These are phyloP conservation scores for Lamellibrachia columna DNA, from an alignment of 2,888 invertebrate genomes.

Conservation along the genomic window DNA sequence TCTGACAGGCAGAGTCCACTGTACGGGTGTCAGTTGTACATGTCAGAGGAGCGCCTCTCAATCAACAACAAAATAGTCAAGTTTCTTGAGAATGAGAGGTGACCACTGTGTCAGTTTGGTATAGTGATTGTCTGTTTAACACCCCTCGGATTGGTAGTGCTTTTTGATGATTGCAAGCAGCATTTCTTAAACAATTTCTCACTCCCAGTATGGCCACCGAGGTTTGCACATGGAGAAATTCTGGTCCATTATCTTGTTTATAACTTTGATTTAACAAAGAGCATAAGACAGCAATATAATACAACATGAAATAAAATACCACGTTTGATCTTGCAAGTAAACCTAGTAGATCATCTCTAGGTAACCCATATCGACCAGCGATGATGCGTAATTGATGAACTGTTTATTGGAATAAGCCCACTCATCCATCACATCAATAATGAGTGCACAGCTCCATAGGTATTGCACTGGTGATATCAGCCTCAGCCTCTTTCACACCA, in stretches of 20 bases:
- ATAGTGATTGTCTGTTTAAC: too few relatives aligned
- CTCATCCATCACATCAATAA: background rate
- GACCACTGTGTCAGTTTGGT: too few relatives aligned
- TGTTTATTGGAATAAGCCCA: slow-evolving; percentile 9
- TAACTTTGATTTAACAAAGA: background rate
- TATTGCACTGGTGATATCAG: background rate
- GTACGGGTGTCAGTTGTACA: too few relatives aligned
- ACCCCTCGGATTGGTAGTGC: too few relatives aligned
- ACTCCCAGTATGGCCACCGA: too few relatives aligned
- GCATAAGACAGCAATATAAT: background rate
- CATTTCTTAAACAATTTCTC: too few relatives aligned
- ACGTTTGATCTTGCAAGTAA: background rate
- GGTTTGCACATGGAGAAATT: background rate
- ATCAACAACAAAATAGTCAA: too few relatives aligned
- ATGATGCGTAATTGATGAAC: background rate
- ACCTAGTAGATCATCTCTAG: background rate
- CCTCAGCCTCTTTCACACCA: background rate
- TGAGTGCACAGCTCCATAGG: background rate
- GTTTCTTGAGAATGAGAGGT: too few relatives aligned
- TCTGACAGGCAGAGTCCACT: too few relatives aligned
- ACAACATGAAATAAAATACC: background rate
- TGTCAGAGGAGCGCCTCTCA: too few relatives aligned
- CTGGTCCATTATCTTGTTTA: background rate
- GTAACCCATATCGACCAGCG: background rate
- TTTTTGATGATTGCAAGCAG: too few relatives aligned